Evolutionary conservation across 2,888 invertebrate species (phyloP).

Genomic region (Polydrusus cervinus): DNA sequence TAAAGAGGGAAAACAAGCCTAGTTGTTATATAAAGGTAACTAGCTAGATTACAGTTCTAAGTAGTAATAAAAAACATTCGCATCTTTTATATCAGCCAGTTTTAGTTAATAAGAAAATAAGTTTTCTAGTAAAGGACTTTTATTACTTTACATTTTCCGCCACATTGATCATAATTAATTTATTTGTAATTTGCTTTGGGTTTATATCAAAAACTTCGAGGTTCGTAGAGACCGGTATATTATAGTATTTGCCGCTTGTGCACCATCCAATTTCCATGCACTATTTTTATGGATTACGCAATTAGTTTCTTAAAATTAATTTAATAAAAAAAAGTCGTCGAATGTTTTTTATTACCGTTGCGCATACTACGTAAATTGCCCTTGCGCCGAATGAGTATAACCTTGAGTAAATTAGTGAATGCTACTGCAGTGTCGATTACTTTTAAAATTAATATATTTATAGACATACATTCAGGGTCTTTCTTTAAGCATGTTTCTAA

Average conservation of each 20-base stretch:
- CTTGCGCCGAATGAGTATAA: slow-evolving; percentile 27
- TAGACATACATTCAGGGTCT: not conserved
- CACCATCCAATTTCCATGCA: not conserved
- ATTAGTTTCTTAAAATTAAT: too few species aligned
- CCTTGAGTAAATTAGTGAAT: slow-evolving; percentile 43
- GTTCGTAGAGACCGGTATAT: too few species aligned
- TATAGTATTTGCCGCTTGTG: not conserved
- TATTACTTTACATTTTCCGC: too few species aligned
- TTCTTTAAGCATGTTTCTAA: not conserved
- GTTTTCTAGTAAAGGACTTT: too few species aligned
- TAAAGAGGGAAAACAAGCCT: slow-evolving; percentile 47
- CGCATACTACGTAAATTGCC: slow-evolving; percentile 19
- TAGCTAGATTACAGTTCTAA: slow-evolving; percentile 28
- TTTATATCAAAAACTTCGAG: too few species aligned
- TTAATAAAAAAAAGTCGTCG: not conserved
- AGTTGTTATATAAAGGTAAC: slow-evolving; percentile 36
- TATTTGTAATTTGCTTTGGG: too few species aligned
- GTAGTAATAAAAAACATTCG: slow-evolving; percentile 15
- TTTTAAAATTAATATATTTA: slow-evolving; percentile 46
- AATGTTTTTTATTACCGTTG: slow-evolving; percentile 19
- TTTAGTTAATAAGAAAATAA: too few species aligned
- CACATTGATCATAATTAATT: too few species aligned
- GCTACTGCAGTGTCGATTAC: slow-evolving; percentile 61
- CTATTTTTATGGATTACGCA: too few species aligned
- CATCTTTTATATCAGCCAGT: not conserved